Evolutionary conservation across 2,888 invertebrate species (phyloP).

Genomic region (Cephus pulcher): DNA sequence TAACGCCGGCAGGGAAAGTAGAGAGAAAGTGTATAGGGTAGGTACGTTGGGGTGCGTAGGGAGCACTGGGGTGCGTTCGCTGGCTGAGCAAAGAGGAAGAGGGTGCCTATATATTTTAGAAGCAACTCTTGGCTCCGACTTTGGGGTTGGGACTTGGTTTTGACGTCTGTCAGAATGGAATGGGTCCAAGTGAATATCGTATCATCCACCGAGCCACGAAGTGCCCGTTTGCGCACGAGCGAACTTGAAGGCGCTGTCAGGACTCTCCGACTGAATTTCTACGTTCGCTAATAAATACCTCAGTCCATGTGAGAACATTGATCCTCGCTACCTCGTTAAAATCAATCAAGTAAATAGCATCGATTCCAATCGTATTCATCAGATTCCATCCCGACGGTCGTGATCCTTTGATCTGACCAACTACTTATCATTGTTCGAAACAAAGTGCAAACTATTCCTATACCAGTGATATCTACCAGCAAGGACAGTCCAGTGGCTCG

Average conservation of each 20-base stretch:
- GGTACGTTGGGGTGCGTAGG: neutral
- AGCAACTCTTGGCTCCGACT: conserved; percentile 21
- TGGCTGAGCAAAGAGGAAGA: neutral
- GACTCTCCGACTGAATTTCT: neutral
- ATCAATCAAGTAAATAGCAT: neutral
- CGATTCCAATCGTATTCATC: neutral
- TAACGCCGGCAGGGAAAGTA: conserved; percentile 4
- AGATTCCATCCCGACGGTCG: neutral
- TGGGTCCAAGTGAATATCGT: conserved; percentile 49
- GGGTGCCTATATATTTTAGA: conserved; percentile 20
- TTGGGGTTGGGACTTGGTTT: conserved; percentile 34
- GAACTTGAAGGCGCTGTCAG: neutral
- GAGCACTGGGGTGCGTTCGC: neutral
- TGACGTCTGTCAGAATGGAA: conserved; percentile 43
- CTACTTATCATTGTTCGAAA: neutral
- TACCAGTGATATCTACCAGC: neutral
- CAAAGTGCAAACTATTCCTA: neutral
- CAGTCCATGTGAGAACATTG: neutral
- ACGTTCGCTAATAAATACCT: neutral
- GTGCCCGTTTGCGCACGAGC: neutral
- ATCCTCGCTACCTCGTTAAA: neutral
- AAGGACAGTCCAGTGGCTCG: neutral
- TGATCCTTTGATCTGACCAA: neutral
- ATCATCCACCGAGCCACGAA: conserved; percentile 34
- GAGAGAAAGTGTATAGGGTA: conserved; percentile 7